phyloP scores from a whole-genome alignment of 2,888 invertebrate species.

The Leucania comma region DNA sequence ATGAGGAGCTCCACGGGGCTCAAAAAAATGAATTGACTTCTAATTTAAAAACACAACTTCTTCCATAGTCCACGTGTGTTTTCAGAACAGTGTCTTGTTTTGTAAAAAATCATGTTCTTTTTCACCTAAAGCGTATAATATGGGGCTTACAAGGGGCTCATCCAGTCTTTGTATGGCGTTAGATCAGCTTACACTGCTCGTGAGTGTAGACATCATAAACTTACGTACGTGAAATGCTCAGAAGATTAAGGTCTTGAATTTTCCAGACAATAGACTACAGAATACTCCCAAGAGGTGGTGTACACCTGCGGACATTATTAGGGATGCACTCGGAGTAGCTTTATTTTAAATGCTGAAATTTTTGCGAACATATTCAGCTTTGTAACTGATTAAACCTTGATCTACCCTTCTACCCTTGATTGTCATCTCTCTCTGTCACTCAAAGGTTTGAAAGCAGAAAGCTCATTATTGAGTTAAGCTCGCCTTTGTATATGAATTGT shows the following conservation, averaged over 20 bases:
- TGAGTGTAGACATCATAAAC: slow-evolving; percentile 62
- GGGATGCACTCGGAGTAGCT: slow-evolving; percentile 2
- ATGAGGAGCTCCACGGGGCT: no score
- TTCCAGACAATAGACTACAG: slow-evolving; percentile 68
- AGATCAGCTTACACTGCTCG: slow-evolving; percentile 61
- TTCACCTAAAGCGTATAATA: slow-evolving; percentile 38
- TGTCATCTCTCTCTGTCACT: no score
- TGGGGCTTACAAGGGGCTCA: slow-evolving; percentile 41
- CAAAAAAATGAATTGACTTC: no score
- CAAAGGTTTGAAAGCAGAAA: no score
- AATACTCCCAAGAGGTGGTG: slow-evolving; percentile 50
- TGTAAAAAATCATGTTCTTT: slow-evolving; percentile 26
- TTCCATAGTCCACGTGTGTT: no score
- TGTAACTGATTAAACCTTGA: background rate
- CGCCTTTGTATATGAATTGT: no score
- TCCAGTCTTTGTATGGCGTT: slow-evolving; percentile 50
- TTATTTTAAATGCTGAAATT: slow-evolving; percentile 16
- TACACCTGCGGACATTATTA: slow-evolving; percentile 53
- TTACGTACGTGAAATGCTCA: slow-evolving; percentile 63
- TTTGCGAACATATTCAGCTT: background rate
- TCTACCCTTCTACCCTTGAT: no score
- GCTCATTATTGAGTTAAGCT: no score
- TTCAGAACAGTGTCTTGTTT: background rate
- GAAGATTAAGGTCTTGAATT: slow-evolving; percentile 70
- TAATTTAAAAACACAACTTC: no score